Conservation (phyloP, 2,888 invertebrate genomes). For the Salticus scenicus region DNA sequence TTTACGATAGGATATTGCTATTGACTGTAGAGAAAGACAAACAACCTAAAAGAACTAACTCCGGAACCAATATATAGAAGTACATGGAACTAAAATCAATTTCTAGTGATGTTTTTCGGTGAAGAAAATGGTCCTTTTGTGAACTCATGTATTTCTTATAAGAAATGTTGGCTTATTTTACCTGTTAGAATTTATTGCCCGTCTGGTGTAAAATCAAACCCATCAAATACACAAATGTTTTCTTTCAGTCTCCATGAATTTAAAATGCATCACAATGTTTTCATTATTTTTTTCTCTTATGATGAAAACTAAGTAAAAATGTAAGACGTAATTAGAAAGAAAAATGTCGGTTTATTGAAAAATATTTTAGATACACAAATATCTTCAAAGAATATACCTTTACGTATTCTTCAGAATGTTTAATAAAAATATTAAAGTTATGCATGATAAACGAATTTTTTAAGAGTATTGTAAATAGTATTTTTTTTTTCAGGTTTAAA, state of each 20-base stretch:
- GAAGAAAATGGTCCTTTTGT: slow-evolving; percentile 34
- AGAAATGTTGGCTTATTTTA: slow-evolving; percentile 18
- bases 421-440: too few relatives aligned
- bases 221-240: background rate
- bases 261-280: background rate
- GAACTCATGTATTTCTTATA: slow-evolving; percentile 35
- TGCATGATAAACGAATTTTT: too few relatives aligned
- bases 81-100: slow-evolving; percentile 67
- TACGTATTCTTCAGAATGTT: too few relatives aligned
- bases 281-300: too few relatives aligned
- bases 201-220: slow-evolving; percentile 28
- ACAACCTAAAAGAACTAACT: slow-evolving; percentile 56
- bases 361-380: too few relatives aligned
- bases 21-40: slow-evolving; percentile 68
- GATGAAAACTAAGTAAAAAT: too few relatives aligned
- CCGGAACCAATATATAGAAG: slow-evolving; percentile 66
- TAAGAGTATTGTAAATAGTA: too few relatives aligned
- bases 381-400: too few relatives aligned
- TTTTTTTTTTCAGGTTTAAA: too few relatives aligned
- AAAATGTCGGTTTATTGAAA: too few relatives aligned
- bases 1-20: slow-evolving; percentile 62
- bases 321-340: too few relatives aligned
- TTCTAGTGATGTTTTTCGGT: slow-evolving; percentile 58
- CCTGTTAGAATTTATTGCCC: slow-evolving; percentile 30
- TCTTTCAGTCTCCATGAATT: background rate